phyloP scores from a whole-genome alignment of 1,140 invertebrate genomes.

The Coptotermes formosanus region DNA sequence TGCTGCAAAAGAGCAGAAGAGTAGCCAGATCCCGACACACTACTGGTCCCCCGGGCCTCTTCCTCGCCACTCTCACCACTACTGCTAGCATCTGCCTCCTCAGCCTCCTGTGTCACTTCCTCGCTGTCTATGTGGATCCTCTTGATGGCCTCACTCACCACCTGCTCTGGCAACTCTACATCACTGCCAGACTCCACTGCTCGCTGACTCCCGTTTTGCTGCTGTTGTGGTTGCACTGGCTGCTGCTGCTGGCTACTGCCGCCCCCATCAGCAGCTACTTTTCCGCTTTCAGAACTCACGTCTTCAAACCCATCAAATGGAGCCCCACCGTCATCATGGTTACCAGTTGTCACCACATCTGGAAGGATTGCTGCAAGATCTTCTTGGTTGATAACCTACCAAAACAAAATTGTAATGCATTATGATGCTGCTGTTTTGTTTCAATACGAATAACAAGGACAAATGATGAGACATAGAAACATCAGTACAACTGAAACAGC shows the following conservation, averaged over 20 bases:
- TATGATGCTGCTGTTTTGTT: background rate
- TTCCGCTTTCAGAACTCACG: slow-evolving; percentile 40
- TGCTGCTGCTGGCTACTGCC: background rate
- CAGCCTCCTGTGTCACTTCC: slow-evolving; percentile 53
- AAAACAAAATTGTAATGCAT: background rate
- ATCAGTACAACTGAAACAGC: background rate
- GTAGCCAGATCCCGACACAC: slow-evolving; percentile 48
- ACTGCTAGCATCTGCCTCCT: slow-evolving; percentile 55
- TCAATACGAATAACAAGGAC: background rate
- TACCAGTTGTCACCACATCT: slow-evolving; percentile 48
- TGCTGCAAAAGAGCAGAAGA: slow-evolving; percentile 53
- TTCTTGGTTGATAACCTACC: slow-evolving; percentile 63
- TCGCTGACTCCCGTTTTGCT: background rate
- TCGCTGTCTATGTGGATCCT: slow-evolving; percentile 40
- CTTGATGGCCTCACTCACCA: slow-evolving; percentile 65
- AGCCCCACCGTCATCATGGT: slow-evolving; percentile 57
- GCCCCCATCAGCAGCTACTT: slow-evolving; percentile 21
- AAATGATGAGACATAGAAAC: background rate
- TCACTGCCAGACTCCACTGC: slow-evolving; percentile 59
- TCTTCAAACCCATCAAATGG: slow-evolving; percentile 60
- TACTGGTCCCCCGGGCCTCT: slow-evolving; percentile 51
- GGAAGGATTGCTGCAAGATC: slow-evolving; percentile 66
- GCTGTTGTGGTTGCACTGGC: background rate
- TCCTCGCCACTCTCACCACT: slow-evolving; percentile 52
- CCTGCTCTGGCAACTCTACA: slow-evolving; percentile 62